phyloP scores from a whole-genome alignment of 2,888 invertebrate genomes.

The Caenorhabditis sp. region DNA sequence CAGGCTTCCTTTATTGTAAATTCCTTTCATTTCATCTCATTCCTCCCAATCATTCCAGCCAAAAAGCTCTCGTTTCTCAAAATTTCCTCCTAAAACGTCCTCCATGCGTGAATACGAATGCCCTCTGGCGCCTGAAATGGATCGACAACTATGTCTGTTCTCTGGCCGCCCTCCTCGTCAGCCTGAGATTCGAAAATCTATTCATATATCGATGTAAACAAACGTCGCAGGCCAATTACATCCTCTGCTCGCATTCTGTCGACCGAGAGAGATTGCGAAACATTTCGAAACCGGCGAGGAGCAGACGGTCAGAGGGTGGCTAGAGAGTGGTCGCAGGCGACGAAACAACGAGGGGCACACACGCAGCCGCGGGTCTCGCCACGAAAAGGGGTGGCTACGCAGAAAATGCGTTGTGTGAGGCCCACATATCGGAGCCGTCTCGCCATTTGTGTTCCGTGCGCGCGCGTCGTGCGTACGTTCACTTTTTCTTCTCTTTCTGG shows the following conservation, averaged over 20 bases:
- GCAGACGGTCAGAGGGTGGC: neutral
- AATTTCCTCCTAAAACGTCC: too few species aligned
- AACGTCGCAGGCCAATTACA: conserved; percentile 34
- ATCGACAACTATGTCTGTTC: neutral
- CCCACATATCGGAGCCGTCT: conserved; percentile 1
- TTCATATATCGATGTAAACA: conserved; percentile 50
- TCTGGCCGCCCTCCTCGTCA: conserved; percentile 1
- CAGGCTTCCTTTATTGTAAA: too few species aligned
- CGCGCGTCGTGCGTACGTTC: conserved; percentile 4
- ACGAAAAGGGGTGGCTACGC: conserved; percentile 37
- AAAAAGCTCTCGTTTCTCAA: too few species aligned
- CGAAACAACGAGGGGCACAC: conserved; percentile 15
- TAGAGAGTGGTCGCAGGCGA: conserved; percentile 23
- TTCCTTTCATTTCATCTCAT: too few species aligned
- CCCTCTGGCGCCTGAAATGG: neutral
- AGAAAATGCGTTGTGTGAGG: neutral
- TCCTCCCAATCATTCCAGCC: too few species aligned
- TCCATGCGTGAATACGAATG: neutral
- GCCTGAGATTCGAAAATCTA: conserved; percentile 35
- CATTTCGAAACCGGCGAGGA: conserved; percentile 33
- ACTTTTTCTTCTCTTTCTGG: neutral
- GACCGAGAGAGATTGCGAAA: conserved; percentile 36
- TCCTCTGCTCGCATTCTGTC: neutral
- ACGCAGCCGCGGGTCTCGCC: conserved; percentile 39
- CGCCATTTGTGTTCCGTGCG: conserved; percentile 28